Base-by-base conservation (phyloP, 1,140 invertebrate genomes). In the Drosophila obscura region DNA sequence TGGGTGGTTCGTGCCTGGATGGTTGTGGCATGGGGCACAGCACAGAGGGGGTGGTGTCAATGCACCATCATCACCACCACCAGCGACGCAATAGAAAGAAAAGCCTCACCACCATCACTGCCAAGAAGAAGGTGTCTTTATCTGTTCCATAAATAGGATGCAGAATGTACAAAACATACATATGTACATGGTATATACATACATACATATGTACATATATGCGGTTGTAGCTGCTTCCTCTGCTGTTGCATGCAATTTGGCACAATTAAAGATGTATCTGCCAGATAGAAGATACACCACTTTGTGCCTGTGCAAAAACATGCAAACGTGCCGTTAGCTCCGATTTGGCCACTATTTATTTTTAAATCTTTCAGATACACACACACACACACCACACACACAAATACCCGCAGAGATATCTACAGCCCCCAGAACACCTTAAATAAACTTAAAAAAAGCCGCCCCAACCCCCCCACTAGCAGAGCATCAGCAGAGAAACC, bases 291-390 rank as follows among this genome's bases (percentile, higher is more conserved):
- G 31, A 65, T 58, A 52, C 24, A 24, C 35, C 58, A 61, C 8
- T 48, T 5, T 41, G 5, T 43, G 7, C 28, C 24, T 35, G 13
- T 15, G 24, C 15, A 62, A 39, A 55, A 51, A 82, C 80, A 78
- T 57, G 80, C 74, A 82, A 83, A 82, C 80, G 74, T 82, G 80
- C 74, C 65, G 66, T 82, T 73, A 69, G 60, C 74, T 48, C 48
- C 46, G 75, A 71, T 79, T 82, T 83, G 59, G 64, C 79, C 71
- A 68, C 73, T 68, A 73, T 63, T 60, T 82, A 77, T 78, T 83
- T 74, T 78, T 55, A 61, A 71, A 77, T 82, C 60, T 74, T 53
- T 50, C 51, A 77, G 67, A 77, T 67, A 81, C 68, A 63, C 46
- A 59, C 19, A 63, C 13, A 53, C 39, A 61, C 9, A 46, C 26